Conservation (phyloP, 2,113 vertebrate species). For the Alethe diademata region DNA sequence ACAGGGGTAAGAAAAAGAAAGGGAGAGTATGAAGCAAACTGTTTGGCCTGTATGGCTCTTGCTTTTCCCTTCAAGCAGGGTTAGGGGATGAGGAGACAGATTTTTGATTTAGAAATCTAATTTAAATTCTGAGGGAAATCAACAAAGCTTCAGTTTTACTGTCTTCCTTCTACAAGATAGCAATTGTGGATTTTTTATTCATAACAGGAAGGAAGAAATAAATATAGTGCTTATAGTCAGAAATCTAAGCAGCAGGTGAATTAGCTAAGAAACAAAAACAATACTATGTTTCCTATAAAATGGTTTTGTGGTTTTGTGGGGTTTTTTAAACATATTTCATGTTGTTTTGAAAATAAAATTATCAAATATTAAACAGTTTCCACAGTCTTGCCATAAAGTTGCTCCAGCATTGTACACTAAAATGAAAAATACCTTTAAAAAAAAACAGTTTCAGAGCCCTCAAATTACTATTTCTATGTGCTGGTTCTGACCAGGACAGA, state of each 20-base stretch:
- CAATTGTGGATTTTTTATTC: neutral
- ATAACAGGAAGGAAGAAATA: neutral
- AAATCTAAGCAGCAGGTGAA: neutral
- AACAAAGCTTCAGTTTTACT: neutral
- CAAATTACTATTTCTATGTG: neutral
- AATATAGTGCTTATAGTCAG: neutral
- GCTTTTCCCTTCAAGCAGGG: neutral
- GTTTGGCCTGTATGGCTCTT: neutral
- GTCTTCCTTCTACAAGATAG: neutral
- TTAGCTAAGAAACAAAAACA: neutral
- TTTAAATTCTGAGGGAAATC: neutral
- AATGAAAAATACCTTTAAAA: neutral
- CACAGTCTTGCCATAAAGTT: neutral
- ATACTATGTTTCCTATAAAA: neutral
- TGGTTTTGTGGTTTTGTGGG: too few relatives aligned
- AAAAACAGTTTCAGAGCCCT: neutral
- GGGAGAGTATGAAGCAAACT: neutral
- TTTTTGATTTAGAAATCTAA: neutral
- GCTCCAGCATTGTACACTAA: neutral
- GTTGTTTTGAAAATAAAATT: neutral
- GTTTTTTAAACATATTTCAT: neutral
- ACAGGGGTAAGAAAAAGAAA: neutral
- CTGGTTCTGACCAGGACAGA: neutral
- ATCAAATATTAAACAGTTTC: neutral
- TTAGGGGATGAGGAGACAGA: neutral